Percentiles rank a stretch among this genome's conserved stretches.
phyloP scores from a whole-genome alignment of 2,797 vertebrate species.

The Pangasius djambal region DNA sequence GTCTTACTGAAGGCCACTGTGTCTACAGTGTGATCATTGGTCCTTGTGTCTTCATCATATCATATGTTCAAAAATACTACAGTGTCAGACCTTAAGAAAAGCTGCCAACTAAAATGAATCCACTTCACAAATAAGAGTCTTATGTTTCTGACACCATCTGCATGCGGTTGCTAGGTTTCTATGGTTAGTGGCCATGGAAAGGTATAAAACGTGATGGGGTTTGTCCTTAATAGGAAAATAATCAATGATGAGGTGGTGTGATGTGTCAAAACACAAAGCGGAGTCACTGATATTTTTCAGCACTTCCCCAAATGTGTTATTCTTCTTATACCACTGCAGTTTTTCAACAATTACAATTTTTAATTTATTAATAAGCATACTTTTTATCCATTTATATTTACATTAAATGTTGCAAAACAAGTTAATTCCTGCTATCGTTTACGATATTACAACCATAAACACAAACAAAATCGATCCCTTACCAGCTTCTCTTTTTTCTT shows the following conservation, averaged over 20 bases:
- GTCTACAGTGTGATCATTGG: conserved; percentile 29
- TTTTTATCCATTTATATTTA: neutral
- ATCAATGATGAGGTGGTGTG: neutral
- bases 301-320: too few relatives aligned
- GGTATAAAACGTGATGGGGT: neutral
- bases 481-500: neutral
- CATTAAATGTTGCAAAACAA: neutral
- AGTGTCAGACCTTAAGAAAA: neutral
- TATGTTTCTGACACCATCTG: neutral
- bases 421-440: neutral
- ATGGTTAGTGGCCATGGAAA: too few relatives aligned
- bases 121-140: neutral
- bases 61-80: neutral
- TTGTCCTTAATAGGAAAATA: neutral
- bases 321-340: neutral
- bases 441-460: neutral
- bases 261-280: neutral
- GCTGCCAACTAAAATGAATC: neutral
- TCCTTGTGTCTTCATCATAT: conserved; percentile 37
- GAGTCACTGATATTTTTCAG: neutral
- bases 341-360: neutral
- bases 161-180: neutral
- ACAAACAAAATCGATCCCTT: neutral
- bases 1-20: conserved; percentile 44
- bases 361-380: neutral